These are phyloP conservation scores for Himalopsyche kuldschensis DNA, from an alignment of 2,888 invertebrate species.

Conservation along the genomic window DNA sequence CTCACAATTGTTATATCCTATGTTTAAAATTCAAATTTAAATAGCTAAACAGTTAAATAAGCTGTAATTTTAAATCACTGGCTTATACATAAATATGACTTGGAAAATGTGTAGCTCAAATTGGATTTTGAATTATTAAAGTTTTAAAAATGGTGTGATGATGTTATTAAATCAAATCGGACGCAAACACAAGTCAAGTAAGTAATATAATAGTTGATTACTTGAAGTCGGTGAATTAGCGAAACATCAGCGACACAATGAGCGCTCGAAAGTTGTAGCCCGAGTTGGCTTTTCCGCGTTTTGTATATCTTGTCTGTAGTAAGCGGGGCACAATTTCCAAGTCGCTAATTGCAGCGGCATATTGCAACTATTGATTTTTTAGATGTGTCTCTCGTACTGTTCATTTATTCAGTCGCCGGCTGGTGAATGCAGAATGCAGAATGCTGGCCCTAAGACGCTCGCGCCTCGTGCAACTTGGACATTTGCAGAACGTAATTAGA, in stretches of 20 bases:
- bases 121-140: no score
- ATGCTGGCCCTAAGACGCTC: not conserved
- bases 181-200: no score
- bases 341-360: conserved; percentile 22
- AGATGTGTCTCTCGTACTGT: conserved; percentile 18
- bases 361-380: conserved; percentile 27
- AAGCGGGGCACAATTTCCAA: not conserved
- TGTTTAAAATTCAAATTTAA: no score
- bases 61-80: no score
- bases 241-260: not conserved
- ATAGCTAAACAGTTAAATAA: no score
- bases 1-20: no score
- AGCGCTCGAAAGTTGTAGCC: not conserved
- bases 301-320: not conserved
- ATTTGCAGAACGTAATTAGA: conserved; percentile 32
- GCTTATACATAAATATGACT: no score
- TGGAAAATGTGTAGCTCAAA: no score
- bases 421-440: conserved; percentile 1
- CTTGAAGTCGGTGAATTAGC: no score
- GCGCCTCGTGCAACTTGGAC: not conserved
- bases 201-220: no score
- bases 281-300: not conserved
- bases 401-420: conserved; percentile 19
- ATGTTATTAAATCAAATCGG: no score
- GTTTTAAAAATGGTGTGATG: no score